Conservation (phyloP, 2,888 invertebrate species). For the Drosophila acutilabella region DNA sequence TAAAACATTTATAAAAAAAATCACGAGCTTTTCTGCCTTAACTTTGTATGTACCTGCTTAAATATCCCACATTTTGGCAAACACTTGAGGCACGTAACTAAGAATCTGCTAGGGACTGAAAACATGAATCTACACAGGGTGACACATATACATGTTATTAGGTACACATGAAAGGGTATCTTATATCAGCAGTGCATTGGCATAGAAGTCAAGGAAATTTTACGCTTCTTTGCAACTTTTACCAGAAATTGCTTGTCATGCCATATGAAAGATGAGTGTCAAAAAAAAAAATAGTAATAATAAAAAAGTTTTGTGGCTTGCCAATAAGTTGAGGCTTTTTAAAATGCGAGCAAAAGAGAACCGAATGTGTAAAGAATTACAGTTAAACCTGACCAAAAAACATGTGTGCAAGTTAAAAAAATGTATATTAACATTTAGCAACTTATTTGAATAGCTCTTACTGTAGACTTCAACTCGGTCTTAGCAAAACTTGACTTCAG, state of each 20-base stretch:
- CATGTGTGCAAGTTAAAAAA: slow-evolving; percentile 11
- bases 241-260: slow-evolving; percentile 66
- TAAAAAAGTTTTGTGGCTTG: slow-evolving; percentile 35
- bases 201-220: slow-evolving; percentile 72
- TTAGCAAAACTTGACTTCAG: background rate
- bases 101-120: slow-evolving; percentile 40
- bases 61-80: slow-evolving; percentile 39
- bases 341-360: slow-evolving; percentile 30
- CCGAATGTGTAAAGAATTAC: slow-evolving; percentile 58
- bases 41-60: no score
- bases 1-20: no score
- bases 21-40: no score
- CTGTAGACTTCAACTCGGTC: background rate
- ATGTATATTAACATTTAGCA: slow-evolving; percentile 14
- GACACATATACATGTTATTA: slow-evolving; percentile 2
- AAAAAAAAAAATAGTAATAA: slow-evolving; percentile 24
- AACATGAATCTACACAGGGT: background rate
- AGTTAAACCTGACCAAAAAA: slow-evolving; percentile 41
- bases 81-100: slow-evolving; percentile 51
- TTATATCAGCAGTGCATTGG: slow-evolving; percentile 33
- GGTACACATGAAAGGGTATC: slow-evolving; percentile 20
- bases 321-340: slow-evolving; percentile 70
- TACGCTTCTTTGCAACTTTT: slow-evolving; percentile 69
- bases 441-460: background rate
- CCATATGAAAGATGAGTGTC: slow-evolving; percentile 67